These are phyloP conservation scores for Pelosia muscerda DNA, from an alignment of 2,888 invertebrate genomes.

Conservation along the genomic window DNA sequence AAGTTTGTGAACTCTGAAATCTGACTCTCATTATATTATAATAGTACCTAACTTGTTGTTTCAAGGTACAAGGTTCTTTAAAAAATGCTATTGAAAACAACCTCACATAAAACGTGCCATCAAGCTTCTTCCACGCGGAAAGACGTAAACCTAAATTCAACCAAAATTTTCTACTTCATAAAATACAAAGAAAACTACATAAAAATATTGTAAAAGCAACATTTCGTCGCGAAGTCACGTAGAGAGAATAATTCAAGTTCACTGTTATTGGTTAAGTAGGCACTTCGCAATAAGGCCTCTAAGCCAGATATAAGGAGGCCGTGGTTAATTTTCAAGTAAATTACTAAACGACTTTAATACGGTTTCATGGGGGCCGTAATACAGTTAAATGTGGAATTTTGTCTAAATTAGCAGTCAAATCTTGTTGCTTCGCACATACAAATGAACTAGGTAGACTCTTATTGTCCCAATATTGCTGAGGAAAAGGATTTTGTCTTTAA, in stretches of 20 bases:
- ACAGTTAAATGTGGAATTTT: conserved; percentile 44
- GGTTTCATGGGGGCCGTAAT: conserved; percentile 22
- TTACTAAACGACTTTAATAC: conserved; percentile 52
- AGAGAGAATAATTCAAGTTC: conserved; percentile 48
- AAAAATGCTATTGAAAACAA: neutral
- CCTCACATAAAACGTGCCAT: neutral
- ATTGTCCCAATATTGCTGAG: conserved; percentile 42
- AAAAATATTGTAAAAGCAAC: conserved; percentile 31
- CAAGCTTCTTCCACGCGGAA: neutral
- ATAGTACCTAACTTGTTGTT: too few relatives aligned
- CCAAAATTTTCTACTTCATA: conserved; percentile 23
- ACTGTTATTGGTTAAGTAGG: conserved; percentile 52
- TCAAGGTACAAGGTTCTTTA: neutral
- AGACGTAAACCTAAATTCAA: conserved; percentile 8
- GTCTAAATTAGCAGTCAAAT: conserved; percentile 51
- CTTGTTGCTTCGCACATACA: conserved; percentile 42
- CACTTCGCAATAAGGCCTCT: conserved; percentile 40
- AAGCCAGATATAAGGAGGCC: conserved; percentile 43
- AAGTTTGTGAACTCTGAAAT: too few relatives aligned
- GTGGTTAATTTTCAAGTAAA: conserved; percentile 53
- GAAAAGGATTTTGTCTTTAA: conserved; percentile 46
- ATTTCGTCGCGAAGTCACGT: conserved; percentile 41
- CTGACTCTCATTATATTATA: too few relatives aligned
- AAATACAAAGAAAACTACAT: conserved; percentile 29
- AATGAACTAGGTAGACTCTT: conserved; percentile 42